These are phyloP conservation scores for Sigmodon hispidus DNA, from an alignment of 2,113 vertebrate genomes.

Conservation along the genomic window DNA sequence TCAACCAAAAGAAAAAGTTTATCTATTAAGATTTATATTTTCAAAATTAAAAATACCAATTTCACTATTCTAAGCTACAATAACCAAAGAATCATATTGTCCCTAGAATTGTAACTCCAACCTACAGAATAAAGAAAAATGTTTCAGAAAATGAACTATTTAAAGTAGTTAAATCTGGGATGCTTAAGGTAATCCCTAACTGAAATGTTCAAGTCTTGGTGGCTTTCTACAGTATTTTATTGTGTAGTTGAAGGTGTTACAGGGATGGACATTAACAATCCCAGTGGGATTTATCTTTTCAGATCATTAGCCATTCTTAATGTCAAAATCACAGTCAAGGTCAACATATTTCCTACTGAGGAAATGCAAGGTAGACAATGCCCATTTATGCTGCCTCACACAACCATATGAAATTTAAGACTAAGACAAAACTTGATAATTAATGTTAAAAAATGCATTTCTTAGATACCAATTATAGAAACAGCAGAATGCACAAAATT, in stretches of 20 bases:
- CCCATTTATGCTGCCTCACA: constrained; percentile 44
- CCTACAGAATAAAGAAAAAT: not conserved
- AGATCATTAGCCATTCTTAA: constrained; percentile 15
- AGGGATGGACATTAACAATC: not conserved
- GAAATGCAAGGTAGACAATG: constrained; percentile 26
- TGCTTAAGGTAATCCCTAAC: not conserved
- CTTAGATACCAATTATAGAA: constrained; percentile 73
- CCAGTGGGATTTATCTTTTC: not conserved
- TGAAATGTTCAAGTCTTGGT: not conserved
- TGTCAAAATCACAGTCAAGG: constrained; percentile 44
- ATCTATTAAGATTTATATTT: constrained; percentile 3
- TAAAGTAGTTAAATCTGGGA: not conserved
- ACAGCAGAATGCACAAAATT: constrained; percentile 67
- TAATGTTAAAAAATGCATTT: constrained; percentile 72
- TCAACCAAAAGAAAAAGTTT: constrained; percentile 16
- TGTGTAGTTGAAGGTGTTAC: constrained; percentile 7
- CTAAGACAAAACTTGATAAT: constrained; percentile 73
- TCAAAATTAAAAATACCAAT: constrained; percentile 30
- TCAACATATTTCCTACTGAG: constrained; percentile 41
- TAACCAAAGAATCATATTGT: constrained; percentile 16
- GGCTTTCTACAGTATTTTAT: constrained; percentile 30
- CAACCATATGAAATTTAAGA: constrained; percentile 61
- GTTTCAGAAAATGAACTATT: constrained; percentile 48
- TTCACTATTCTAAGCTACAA: constrained; percentile 10
- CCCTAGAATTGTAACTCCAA: not conserved